These are phyloP conservation scores for Marmota monax DNA, from an alignment of 2,113 vertebrate genomes.

Conservation along the genomic window DNA sequence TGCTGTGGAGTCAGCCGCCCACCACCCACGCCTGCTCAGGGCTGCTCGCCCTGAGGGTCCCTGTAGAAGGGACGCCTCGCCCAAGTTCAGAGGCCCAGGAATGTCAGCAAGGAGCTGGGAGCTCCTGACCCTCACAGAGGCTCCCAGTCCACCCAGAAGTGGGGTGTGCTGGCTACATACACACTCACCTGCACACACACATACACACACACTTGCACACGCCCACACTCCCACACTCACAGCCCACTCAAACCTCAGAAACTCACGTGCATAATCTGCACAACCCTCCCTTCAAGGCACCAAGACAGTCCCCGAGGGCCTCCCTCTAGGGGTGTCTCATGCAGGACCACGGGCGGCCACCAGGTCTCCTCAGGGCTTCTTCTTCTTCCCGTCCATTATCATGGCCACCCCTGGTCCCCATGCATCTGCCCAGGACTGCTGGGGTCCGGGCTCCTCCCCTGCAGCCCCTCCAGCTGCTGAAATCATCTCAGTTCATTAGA, in stretches of 20 bases:
- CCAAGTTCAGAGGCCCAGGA: neutral
- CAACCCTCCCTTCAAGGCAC: neutral
- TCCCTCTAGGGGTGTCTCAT: neutral
- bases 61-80: neutral
- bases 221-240: neutral
- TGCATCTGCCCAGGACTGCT: neutral
- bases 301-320: neutral
- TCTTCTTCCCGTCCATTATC: neutral
- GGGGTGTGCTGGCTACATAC: fast-evolving
- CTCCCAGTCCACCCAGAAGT: neutral
- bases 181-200: neutral
- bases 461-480: neutral
- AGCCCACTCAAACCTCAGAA: neutral
- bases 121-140: no score
- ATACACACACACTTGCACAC: no score
- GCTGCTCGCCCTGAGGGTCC: neutral
- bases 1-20: no score
- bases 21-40: neutral
- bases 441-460: neutral
- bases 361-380: neutral
- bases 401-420: neutral
- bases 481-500: neutral
- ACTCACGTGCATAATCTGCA: neutral
- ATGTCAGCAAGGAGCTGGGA: neutral
- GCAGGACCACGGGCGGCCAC: neutral